A percentile compares a stretch with the other conserved stretches of the same genome.
phyloP scores from a whole-genome alignment of 2,113 vertebrate species.

The Aythya baeri region DNA sequence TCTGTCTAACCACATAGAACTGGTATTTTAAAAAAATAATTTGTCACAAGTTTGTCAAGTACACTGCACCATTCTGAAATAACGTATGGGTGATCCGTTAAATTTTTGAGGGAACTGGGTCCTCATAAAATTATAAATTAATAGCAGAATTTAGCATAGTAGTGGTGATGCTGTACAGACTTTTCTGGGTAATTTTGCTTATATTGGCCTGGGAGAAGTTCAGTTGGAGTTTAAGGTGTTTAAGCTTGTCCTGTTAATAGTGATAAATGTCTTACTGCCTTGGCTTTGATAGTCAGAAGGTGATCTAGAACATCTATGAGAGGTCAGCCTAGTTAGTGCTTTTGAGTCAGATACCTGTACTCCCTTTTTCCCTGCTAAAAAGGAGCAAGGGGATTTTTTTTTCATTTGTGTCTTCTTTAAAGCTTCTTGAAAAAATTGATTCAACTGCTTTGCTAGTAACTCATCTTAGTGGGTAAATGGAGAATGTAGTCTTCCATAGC shows the following conservation, averaged over 20 bases:
- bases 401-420: background rate
- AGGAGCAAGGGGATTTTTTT: background rate
- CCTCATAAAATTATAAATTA: background rate
- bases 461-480: background rate
- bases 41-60: background rate
- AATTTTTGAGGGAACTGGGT: background rate
- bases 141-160: background rate
- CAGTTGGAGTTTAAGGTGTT: background rate
- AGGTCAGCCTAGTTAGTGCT: background rate
- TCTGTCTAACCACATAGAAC: too few relatives aligned
- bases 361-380: background rate
- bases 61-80: background rate
- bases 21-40: background rate
- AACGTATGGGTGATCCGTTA: background rate
- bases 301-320: background rate
- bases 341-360: rapidly evolving
- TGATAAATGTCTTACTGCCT: background rate
- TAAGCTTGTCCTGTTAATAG: background rate
- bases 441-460: background rate
- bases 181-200: background rate
- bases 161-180: background rate
- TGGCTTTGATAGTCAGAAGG: background rate
- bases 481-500: background rate
- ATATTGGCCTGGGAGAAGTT: background rate
- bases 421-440: background rate